Evolutionary conservation across 2,888 invertebrate genomes (phyloP), one percentile per base, ranked within the genome.

Genomic region (Drosophila pseudotalamancana): DNA sequence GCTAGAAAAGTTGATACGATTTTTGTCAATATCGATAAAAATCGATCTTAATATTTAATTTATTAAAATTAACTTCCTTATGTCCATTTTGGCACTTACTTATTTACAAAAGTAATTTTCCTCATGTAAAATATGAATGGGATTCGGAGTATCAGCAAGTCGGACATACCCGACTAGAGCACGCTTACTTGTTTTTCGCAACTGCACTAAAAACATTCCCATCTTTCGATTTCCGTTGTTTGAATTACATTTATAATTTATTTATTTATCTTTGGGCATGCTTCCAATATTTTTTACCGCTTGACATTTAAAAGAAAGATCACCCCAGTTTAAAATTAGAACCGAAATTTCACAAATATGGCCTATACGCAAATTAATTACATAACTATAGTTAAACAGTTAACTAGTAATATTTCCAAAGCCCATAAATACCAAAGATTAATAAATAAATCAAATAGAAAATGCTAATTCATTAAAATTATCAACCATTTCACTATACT

Each of bases 301-400:
- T 73, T 86, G 86, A 80, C 82, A 86, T 86, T 86, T 86, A 37
- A 61, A 61, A 54, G 65, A 70, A 74, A 55, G 42, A 57, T 55
- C 57, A 43, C 19, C 6, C 34, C 11, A 72, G 61, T 62, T 78
- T 72, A 79, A 82, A 74, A 74, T 79, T 60, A 75, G 66, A 54
- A 64, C 32, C 32, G 32, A 32, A 40, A 45, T 54, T 64, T 50
- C 23, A 32, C 8, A 50, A 37, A 25, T 11, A 31, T 18, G 29
- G 14, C 25, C 25, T 34, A 48, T 35, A 39, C 25, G 29, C 6
- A 1, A 12, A 16, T 11, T 37, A 6, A 8, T 1, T 11, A 21
- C 9, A 50, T 23, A 14, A 19, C 29, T 23, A 23, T 27, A 31
- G 4, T 46, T 21, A 8, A 59, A 27, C 11, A 27, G n/a, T 32